phyloP scores from a whole-genome alignment of 1,140 invertebrate genomes.

The Neotoxoptera formosana region DNA sequence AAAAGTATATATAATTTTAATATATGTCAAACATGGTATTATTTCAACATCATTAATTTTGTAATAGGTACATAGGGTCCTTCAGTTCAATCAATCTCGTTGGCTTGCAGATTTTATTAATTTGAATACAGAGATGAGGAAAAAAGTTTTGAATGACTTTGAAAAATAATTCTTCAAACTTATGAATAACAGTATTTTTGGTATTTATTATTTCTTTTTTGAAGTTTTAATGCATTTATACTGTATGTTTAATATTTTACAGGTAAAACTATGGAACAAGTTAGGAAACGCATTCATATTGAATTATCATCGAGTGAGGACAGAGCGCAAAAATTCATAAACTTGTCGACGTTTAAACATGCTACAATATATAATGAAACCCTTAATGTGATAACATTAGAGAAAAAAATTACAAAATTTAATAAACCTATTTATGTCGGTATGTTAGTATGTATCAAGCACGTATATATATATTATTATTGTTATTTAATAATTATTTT shows the following conservation, averaged over 20 bases:
- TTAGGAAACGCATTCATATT: background rate
- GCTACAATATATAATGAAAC: background rate
- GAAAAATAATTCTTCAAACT: conserved; percentile 14
- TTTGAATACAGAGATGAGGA: background rate
- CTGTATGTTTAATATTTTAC: background rate
- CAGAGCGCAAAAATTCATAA: background rate
- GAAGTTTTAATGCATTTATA: background rate
- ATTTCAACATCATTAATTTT: too few relatives aligned
- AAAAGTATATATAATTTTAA: conserved; percentile 60
- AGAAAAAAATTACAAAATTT: background rate
- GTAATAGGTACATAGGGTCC: background rate
- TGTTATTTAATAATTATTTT: too few relatives aligned
- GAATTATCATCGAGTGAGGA: background rate
- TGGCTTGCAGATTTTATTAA: background rate
- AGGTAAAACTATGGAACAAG: background rate
- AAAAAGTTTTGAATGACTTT: background rate
- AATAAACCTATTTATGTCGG: background rate
- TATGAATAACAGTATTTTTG: background rate
- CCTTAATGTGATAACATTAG: background rate
- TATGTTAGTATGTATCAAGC: too few relatives aligned
- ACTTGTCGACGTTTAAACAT: background rate
- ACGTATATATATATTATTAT: too few relatives aligned
- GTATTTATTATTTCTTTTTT: background rate
- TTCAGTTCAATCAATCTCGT: background rate
- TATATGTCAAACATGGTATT: background rate